phyloP scores from a whole-genome alignment of 2,113 vertebrate species.

The Aegotheles bennettii region DNA sequence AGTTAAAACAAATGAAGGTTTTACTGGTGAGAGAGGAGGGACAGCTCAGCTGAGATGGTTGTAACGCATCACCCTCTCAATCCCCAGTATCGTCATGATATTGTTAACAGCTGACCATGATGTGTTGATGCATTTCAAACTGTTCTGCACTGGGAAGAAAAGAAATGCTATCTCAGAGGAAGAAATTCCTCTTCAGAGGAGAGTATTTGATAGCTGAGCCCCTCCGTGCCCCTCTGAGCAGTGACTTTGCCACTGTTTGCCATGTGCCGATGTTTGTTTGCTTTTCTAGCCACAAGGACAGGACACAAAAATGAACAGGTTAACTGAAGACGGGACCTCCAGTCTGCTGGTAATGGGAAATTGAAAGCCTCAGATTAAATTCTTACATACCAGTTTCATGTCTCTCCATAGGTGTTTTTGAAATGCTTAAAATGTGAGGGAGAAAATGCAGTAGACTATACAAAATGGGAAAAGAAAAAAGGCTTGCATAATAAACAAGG shows the following conservation, averaged over 20 bases:
- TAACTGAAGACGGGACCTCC: neutral
- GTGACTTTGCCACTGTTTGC: neutral
- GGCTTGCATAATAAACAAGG: neutral
- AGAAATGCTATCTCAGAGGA: neutral
- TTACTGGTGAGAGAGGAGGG: neutral
- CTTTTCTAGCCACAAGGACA: neutral
- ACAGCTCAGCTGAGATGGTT: neutral
- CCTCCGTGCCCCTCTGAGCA: neutral
- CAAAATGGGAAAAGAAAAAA: neutral
- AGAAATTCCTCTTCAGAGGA: neutral
- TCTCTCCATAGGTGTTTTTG: neutral
- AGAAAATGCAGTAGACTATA: neutral
- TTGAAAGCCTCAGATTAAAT: neutral
- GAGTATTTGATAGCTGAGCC: rapidly evolving
- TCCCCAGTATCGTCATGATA: neutral
- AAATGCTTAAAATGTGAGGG: neutral
- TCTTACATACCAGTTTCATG: neutral
- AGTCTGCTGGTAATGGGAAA: neutral
- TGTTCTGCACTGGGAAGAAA: neutral
- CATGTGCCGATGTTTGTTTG: neutral
- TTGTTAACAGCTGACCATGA: neutral
- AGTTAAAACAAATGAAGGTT: neutral
- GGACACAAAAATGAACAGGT: neutral
- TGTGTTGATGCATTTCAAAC: neutral
- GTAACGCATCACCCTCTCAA: neutral